Conservation (phyloP, 1,140 invertebrate species). For the Vanessa tameamea region DNA sequence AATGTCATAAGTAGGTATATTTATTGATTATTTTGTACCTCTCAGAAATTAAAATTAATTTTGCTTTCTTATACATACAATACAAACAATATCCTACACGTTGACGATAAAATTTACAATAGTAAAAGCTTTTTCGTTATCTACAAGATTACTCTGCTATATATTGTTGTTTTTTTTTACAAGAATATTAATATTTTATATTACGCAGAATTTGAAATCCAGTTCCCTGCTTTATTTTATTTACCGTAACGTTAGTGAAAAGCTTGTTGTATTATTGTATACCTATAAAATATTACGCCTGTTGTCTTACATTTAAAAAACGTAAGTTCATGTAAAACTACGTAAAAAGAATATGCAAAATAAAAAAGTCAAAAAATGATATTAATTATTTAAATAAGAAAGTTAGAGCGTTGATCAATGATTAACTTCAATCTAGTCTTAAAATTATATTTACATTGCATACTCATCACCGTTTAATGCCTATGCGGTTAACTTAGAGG, state of each 20-base stretch:
- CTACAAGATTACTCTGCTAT: not conserved
- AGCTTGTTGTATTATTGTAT: too few species aligned
- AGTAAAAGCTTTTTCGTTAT: not conserved
- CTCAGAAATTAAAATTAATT: conserved; percentile 25
- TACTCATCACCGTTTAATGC: conserved; percentile 16
- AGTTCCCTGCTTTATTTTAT: too few species aligned
- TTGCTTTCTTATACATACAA: conserved; percentile 4
- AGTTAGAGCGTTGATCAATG: conserved; percentile 60
- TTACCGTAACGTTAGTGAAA: too few species aligned
- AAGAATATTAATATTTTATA: too few species aligned
- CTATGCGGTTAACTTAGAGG: conserved; percentile 9
- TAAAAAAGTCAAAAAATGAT: conserved; percentile 25
- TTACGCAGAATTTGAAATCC: too few species aligned
- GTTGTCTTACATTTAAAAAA: too few species aligned
- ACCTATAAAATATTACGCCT: too few species aligned
- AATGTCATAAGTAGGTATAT: conserved; percentile 24
- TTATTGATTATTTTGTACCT: conserved; percentile 45
- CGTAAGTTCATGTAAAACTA: not conserved
- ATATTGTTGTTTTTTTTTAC: too few species aligned
- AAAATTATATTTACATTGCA: conserved; percentile 39
- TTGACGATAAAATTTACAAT: not conserved
- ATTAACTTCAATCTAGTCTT: conserved; percentile 77
- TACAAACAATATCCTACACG: conserved; percentile 1
- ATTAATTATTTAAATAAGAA: conserved; percentile 35
- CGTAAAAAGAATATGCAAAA: not conserved